These are phyloP conservation scores for Upupa epops DNA, from an alignment of 2,113 vertebrate genomes.

Conservation along the genomic window DNA sequence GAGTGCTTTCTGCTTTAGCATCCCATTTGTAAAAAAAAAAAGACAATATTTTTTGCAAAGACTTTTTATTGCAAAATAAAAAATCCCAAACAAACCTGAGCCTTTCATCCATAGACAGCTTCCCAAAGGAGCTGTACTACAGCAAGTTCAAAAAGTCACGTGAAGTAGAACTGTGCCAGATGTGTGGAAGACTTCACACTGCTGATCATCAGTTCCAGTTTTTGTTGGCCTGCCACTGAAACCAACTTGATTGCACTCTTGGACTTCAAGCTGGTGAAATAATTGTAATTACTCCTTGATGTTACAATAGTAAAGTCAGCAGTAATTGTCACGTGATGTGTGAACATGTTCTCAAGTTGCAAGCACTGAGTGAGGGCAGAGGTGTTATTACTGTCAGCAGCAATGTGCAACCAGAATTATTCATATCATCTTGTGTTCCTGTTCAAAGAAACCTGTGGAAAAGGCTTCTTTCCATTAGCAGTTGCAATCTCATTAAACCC, in stretches of 20 bases:
- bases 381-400: background rate
- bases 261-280: background rate
- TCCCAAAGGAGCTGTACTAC: background rate
- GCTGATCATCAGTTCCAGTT: background rate
- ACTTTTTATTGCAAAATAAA: background rate
- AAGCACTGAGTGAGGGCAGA: background rate
- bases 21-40: background rate
- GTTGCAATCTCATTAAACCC: background rate
- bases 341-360: background rate
- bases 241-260: background rate
- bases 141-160: background rate
- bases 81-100: background rate
- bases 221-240: background rate
- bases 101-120: background rate
- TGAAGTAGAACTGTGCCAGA: background rate
- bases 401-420: background rate
- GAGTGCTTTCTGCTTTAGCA: background rate
- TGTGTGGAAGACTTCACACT: background rate
- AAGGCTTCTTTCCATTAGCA: background rate
- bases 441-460: background rate
- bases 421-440: background rate
- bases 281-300: background rate
- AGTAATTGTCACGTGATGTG: background rate
- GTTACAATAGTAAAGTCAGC: background rate
- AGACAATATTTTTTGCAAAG: background rate